Base-by-base conservation (phyloP, 2,888 invertebrate species). In the Hydrotaea cyrtoneurina region DNA sequence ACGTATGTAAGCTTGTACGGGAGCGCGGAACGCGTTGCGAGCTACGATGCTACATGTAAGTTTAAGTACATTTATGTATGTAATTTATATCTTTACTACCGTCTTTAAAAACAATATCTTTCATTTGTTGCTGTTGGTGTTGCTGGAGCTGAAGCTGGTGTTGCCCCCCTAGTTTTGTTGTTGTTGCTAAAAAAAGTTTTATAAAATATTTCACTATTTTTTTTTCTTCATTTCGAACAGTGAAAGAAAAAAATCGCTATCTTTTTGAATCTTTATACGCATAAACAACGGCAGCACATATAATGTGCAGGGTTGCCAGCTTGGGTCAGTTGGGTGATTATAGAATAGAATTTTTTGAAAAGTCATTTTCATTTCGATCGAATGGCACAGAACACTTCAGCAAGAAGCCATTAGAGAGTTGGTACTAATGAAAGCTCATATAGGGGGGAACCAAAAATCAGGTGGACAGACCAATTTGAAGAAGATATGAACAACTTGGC, bases 1-100 rank as follows among this genome's bases (percentile, higher is more conserved):
- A 69, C 39, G 66, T 66, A 17, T 46, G 43, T 46, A 17, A 59
- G 23, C 59, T 15, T 46, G 64, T 36, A 13, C 57, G 21, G 15
- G n/a, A n/a, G n/a, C n/a, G n/a, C n/a, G 69, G 59, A 10, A n/a
- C 15, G 50, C 4, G 50, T 1, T 50, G 3, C 50, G 2, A 15
- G 50, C 7, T 66, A 77, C 66, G n/a, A 39, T 46, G 43, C 21
- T 53, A 76, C 77, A 85, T 82, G 79, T 73, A 85, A 85, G 85
- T 82, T 82, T 85, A 85, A 82, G 85, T 85, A 85, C 79, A 80
- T 84, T 82, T 79, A 77, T 85, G 85, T 82, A 79, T 82, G 85
- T 85, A 85, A 85, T 85, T 82, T 85, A 85, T 85, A 85, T 85
- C 85, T 85, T 80, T 80, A 85, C 85, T 85, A 85, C 85, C 79